Conservation (phyloP, 2,888 invertebrate species). For the Melieria crassipennis region DNA sequence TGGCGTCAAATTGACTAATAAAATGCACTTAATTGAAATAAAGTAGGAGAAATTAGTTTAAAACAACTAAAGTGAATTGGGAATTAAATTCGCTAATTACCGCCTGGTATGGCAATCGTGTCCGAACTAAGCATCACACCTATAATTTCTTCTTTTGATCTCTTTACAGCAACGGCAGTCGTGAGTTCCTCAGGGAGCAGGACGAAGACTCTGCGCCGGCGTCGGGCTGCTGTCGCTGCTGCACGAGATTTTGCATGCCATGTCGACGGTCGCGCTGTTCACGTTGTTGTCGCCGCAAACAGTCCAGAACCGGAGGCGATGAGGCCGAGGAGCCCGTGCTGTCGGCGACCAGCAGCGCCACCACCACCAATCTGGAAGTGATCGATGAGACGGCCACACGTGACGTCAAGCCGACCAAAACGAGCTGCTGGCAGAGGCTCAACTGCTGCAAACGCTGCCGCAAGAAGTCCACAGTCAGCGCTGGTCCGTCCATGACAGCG, state of each 20-base stretch:
- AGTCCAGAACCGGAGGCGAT: constrained; percentile 45
- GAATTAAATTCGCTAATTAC: too few species aligned
- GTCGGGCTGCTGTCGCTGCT: constrained; percentile 58
- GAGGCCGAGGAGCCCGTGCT: constrained; percentile 55
- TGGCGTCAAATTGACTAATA: too few species aligned
- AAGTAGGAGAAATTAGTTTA: too few species aligned
- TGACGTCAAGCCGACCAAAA: constrained; percentile 41
- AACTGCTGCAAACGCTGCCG: constrained; percentile 64
- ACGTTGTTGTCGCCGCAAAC: constrained; percentile 58
- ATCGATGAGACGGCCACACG: constrained; percentile 53
- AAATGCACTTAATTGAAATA: too few species aligned
- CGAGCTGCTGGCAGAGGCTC: constrained; percentile 61
- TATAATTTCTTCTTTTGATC: constrained; percentile 6
- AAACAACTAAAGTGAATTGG: too few species aligned
- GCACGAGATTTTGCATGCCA: constrained; percentile 62
- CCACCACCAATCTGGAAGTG: constrained; percentile 56
- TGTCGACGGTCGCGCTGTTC: constrained; percentile 62
- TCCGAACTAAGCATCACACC: background rate
- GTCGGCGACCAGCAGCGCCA: constrained; percentile 56
- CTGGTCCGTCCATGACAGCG: constrained; percentile 11
- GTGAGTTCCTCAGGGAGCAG: constrained; percentile 58
- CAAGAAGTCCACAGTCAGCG: constrained; percentile 62
- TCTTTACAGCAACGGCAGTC: constrained; percentile 55
- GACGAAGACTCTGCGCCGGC: constrained; percentile 48
- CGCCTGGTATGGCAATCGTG: too few species aligned